Evolutionary conservation across 2,113 vertebrate species (phyloP), one percentile per base, ranked within the genome.

Genomic region (Tachuris rubrigastra): DNA sequence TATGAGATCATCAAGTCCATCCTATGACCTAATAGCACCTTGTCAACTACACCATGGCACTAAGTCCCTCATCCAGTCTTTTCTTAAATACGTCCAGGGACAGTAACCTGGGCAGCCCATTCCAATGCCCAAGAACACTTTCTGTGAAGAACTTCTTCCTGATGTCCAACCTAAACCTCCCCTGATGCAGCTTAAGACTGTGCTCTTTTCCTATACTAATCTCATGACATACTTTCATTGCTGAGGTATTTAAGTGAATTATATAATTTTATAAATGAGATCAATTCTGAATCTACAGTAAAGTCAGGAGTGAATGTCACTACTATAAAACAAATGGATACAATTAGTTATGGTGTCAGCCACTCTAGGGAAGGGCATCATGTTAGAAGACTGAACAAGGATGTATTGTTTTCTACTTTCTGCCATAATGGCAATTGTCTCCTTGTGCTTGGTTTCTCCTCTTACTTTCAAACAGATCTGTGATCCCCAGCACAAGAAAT

Each of bases 331-430:
- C 58, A 97, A 97, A 96, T 88, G 31, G 21, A 53, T 89, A 67
- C 88, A 95, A 97, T 98, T 97, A 97, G 98, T 97, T 96, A 95
- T 74, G 28, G 94, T 92, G 92, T 96, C 96, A 98, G 8, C 47
- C 50, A 90, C 68, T 92, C 81, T 49, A 74, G 55, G 92, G 79
- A 12, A 96, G 55, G 74, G 58, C 74, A 95, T 66, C 53, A 31
- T 73, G 60, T 87, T 86, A 91, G 60, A 95, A 82, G 44, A 53
- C 17, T 2, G 3, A 92, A 65, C 33, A 65, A 92, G 23, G 5
- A 33, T 35, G 7, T 56, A 46, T 24, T 84, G 58, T 73, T 97
- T 87, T 90, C 83, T 87, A 52, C 35, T 44, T 77, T 86, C 42
- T 72, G 21, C 59, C 42, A 73, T 87, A 88, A 93, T 2, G 8